These are phyloP conservation scores for Melitaea athalia DNA, from an alignment of 2,888 invertebrate species.

Conservation along the genomic window DNA sequence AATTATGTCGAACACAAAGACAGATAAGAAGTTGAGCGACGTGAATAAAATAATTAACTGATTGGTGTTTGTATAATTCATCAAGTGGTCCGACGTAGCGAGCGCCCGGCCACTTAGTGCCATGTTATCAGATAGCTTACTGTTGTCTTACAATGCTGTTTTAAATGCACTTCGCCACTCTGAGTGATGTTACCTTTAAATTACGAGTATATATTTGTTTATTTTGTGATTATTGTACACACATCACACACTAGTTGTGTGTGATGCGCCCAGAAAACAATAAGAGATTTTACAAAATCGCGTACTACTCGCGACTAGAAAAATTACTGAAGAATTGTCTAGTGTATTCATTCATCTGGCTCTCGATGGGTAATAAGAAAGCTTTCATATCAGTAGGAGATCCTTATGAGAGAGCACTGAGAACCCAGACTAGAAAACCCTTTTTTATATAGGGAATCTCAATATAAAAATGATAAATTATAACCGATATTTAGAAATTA, in stretches of 20 bases:
- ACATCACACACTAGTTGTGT: conserved; percentile 5
- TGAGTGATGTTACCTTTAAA: conserved; percentile 40
- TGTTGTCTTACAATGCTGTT: conserved; percentile 64
- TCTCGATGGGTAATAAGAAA: no score
- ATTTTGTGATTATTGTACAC: conserved; percentile 26
- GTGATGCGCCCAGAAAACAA: background rate
- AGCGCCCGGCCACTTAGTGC: conserved; percentile 71
- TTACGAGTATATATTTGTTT: conserved; percentile 23
- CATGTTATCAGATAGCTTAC: conserved; percentile 68
- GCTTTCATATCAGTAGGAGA: no score
- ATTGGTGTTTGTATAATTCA: conserved; percentile 82
- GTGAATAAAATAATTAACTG: conserved; percentile 82
- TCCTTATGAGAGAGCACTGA: no score
- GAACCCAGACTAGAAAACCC: no score
- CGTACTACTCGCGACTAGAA: no score
- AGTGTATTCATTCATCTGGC: no score
- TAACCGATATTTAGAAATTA: no score
- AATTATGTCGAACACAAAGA: conserved; percentile 79
- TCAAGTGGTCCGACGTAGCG: conserved; percentile 64
- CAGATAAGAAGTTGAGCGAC: conserved; percentile 77
- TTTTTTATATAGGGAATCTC: no score
- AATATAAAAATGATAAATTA: no score
- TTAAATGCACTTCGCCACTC: conserved; percentile 69
- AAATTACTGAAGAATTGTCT: no score
- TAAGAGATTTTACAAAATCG: no score